These are phyloP conservation scores for Campoletis sonorensis DNA, from an alignment of 1,140 invertebrate genomes.

Conservation along the genomic window DNA sequence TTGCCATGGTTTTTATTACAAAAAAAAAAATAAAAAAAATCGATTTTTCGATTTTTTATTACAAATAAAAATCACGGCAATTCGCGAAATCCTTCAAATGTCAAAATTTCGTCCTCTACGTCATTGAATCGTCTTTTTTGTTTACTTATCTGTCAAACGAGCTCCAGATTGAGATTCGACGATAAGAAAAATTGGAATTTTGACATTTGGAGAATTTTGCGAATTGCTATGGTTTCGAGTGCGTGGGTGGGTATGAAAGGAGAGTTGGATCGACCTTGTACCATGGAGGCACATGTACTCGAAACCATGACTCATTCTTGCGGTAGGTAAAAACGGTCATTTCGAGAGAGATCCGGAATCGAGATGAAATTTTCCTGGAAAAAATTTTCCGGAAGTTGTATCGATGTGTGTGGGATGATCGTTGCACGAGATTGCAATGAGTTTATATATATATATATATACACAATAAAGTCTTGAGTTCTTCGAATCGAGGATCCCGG, in stretches of 20 bases:
- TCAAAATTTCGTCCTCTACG: too few relatives aligned
- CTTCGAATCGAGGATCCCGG: too few relatives aligned
- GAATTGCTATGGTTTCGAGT: not conserved
- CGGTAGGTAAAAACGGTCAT: not conserved
- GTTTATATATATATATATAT: too few relatives aligned
- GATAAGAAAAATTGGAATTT: not conserved
- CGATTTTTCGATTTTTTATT: too few relatives aligned
- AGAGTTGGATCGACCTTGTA: not conserved
- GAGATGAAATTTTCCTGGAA: not conserved
- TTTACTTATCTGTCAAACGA: too few relatives aligned
- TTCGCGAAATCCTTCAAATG: not conserved
- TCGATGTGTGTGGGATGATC: not conserved
- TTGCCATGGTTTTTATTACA: too few relatives aligned
- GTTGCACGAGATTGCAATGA: not conserved
- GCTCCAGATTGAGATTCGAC: not conserved
- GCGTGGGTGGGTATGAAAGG: not conserved
- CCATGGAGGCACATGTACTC: not conserved
- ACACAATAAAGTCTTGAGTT: too few relatives aligned
- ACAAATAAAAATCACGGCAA: too few relatives aligned
- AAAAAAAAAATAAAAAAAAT: too few relatives aligned
- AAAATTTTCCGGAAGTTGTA: slow-evolving; percentile 33
- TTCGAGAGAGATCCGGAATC: not conserved
- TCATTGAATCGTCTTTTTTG: too few relatives aligned
- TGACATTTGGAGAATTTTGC: not conserved
- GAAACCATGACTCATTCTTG: not conserved